phyloP scores from a whole-genome alignment of 1,140 invertebrate species.

The Lepeophtheirus salmonis region DNA sequence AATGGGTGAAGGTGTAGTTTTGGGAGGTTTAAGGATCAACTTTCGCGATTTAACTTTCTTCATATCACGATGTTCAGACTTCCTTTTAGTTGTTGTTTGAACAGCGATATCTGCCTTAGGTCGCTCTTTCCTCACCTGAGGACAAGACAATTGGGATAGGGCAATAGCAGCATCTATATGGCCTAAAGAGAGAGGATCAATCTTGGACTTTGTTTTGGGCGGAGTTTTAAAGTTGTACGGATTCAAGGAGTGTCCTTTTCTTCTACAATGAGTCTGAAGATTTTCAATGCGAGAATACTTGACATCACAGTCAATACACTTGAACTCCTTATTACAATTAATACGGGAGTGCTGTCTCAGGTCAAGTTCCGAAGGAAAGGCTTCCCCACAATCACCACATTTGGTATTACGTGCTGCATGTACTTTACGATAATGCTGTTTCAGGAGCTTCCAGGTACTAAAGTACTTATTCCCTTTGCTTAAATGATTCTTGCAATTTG shows the following conservation, averaged over 20 bases:
- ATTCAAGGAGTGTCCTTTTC: slow-evolving; percentile 3
- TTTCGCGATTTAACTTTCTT: no score
- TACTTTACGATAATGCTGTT: slow-evolving; percentile 12
- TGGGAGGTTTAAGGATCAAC: background rate
- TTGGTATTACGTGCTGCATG: background rate
- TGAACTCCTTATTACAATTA: background rate
- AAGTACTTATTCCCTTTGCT: background rate
- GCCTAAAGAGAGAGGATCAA: no score
- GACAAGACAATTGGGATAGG: background rate
- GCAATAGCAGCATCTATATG: slow-evolving; percentile 2
- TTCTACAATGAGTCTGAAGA: slow-evolving; percentile 8
- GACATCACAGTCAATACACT: background rate
- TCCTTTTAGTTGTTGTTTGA: background rate
- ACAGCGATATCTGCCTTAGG: background rate
- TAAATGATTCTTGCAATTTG: background rate
- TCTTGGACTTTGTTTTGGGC: no score
- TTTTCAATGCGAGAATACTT: background rate
- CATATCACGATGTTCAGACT: background rate
- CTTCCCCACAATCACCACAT: background rate
- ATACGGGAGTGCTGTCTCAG: background rate
- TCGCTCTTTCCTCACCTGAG: background rate
- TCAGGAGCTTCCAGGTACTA: slow-evolving; percentile 4
- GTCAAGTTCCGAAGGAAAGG: background rate
- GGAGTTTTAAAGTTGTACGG: no score
- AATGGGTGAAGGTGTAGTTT: background rate